Evolutionary conservation across 1,140 invertebrate species (phyloP).

Genomic region (Eriocheir sinensis): DNA sequence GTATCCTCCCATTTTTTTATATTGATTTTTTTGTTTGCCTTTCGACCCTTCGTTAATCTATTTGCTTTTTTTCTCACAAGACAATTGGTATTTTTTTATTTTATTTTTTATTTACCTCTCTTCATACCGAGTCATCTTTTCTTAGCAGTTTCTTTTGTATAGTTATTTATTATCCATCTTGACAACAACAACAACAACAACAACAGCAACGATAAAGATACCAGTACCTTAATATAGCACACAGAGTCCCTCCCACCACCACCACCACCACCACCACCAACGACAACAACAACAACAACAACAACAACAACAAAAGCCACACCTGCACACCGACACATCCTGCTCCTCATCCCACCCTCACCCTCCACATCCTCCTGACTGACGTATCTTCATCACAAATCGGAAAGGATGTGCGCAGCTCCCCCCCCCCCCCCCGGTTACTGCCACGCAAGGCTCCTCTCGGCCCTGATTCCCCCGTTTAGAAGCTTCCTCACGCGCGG

Average conservation of each 20-base stretch:
- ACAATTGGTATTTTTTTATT: too few relatives aligned
- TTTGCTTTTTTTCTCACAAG: too few relatives aligned
- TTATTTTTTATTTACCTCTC: too few relatives aligned
- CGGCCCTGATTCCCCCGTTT: neutral
- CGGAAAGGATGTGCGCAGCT: neutral
- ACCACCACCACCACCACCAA: neutral
- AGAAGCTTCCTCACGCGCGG: slow-evolving; percentile 9
- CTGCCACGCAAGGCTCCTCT: neutral
- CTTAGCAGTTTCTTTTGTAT: neutral
- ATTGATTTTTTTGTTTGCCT: too few relatives aligned
- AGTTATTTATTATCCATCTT: neutral
- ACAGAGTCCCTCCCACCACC: neutral
- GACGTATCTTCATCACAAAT: slow-evolving; percentile 8
- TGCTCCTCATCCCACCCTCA: too few relatives aligned
- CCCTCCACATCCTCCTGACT: neutral
- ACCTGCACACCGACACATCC: too few relatives aligned
- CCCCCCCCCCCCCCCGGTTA: neutral
- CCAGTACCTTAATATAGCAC: too few relatives aligned
- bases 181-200: neutral
- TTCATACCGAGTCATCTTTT: too few relatives aligned
- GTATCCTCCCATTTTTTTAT: too few relatives aligned
- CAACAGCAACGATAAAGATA: neutral
- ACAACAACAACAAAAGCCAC: too few relatives aligned
- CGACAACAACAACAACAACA: neutral
- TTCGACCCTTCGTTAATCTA: too few relatives aligned